Base-by-base conservation (phyloP, 1,140 invertebrate species). In the Polyergus mexicanus region DNA sequence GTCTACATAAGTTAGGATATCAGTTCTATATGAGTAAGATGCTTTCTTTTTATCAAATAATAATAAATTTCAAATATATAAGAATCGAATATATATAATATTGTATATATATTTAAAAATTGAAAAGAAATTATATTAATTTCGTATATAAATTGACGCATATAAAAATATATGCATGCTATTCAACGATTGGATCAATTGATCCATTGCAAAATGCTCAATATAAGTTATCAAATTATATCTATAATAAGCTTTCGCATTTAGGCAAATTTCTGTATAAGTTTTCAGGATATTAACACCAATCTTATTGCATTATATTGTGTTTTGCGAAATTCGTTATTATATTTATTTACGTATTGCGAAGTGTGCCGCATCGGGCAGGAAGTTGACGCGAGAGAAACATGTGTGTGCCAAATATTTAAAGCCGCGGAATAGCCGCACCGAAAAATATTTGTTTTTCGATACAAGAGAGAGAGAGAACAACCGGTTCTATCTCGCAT, bases 391-490 rank as follows among this genome's bases (percentile, higher is more conserved):
- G 54, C 19, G 66, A 35, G 63, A 80, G 66, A 58, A 81, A 28
- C 35, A 6, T 44, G 54, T 6, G 25, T 58, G 22, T 38, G n/a
- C 19, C 19, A 83, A 72, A 83, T 83, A 83, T 74, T 83, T 83
- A 72, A 74, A 74, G 28, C 41, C 25, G 19, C 51, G 1, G n/a
- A 32, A 60, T 83, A 83, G 51, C 16, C 5, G 54, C 8, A 32
- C 25, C 19, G 38, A 60, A 60, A 81, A 83, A 62, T 83, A 83
- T 74, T 74, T 83, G 54, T 72, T 83, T 83, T 74, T 13, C 54
- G 78, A 72, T 74, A 35, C 56, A 22, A 28, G 75, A 77, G 16
- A 62, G 58, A 6, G 22, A 62, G 58, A 11, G 66, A 22, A 38
- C 38, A 74, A 72, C 38, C 56, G 38, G 54, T 74, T 83, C 54